These are phyloP conservation scores for Aphidius colemani DNA, from an alignment of 2,888 invertebrate species.

Conservation along the genomic window DNA sequence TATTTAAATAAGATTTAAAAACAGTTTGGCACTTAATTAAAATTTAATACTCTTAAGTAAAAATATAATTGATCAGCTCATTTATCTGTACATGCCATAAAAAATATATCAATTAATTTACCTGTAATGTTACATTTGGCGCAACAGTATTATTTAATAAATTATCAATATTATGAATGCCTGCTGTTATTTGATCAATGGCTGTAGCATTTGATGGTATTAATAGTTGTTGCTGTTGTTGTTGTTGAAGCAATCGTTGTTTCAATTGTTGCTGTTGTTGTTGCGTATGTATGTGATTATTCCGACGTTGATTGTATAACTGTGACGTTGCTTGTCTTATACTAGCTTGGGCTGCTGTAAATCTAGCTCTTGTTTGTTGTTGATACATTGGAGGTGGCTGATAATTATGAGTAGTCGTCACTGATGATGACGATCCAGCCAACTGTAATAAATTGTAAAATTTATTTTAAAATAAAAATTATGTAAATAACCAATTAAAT, in stretches of 20 bases:
- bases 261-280: constrained; percentile 62
- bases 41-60: no score
- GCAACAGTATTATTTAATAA: constrained; percentile 84
- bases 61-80: no score
- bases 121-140: constrained; percentile 85
- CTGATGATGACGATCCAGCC: constrained; percentile 48
- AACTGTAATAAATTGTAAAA: constrained; percentile 42
- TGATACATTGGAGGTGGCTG: constrained; percentile 61
- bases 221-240: constrained; percentile 80
- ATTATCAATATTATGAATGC: constrained; percentile 77
- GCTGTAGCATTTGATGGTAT: constrained; percentile 79
- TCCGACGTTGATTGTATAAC: constrained; percentile 62
- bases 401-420: constrained; percentile 58
- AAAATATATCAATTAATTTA: constrained; percentile 39
- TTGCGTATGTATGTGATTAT: constrained; percentile 55
- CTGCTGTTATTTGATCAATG: constrained; percentile 63
- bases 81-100: no score
- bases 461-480: neutral
- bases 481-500: constrained; percentile 4
- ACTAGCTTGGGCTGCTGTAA: constrained; percentile 48
- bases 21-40: neutral
- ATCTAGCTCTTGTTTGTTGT: constrained; percentile 53
- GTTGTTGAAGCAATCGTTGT: constrained; percentile 75
- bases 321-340: constrained; percentile 49
- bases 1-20: constrained; percentile 9